These are phyloP conservation scores for Poliocrania exsul DNA, from an alignment of 2,797 vertebrate species.

Conservation along the genomic window DNA sequence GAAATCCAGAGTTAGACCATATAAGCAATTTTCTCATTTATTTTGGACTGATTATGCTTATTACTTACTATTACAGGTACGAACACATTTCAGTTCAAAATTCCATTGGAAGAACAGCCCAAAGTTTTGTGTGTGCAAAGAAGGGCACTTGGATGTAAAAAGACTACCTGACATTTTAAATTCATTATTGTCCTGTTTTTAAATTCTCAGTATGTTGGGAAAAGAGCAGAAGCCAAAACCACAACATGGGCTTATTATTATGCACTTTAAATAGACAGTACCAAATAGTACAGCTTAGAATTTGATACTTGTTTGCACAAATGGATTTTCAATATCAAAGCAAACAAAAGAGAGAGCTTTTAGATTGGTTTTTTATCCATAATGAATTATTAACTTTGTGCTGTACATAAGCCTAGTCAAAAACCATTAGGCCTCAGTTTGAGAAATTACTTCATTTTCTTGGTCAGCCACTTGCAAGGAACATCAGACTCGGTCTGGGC, in stretches of 20 bases:
- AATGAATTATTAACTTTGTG: not conserved
- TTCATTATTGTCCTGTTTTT: not conserved
- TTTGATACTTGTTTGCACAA: not conserved
- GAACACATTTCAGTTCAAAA: not conserved
- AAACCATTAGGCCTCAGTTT: not conserved
- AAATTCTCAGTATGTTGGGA: not conserved
- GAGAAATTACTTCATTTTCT: not conserved
- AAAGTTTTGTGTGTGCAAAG: not conserved
- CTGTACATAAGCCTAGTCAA: not conserved
- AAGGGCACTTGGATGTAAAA: not conserved
- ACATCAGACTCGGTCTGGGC: not conserved
- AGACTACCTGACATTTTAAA: not conserved
- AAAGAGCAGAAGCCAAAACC: not conserved
- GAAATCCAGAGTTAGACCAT: not conserved
- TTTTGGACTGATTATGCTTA: not conserved
- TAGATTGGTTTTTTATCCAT: not conserved
- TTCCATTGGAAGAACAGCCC: not conserved
- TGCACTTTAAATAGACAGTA: not conserved
- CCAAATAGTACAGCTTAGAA: not conserved
- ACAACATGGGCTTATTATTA: not conserved
- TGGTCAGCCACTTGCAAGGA: not conserved
- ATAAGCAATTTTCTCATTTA: not conserved
- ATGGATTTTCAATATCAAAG: not conserved
- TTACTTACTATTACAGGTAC: not conserved
- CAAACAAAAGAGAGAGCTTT: not conserved